These are phyloP conservation scores for Lepidochrysops patricia DNA, from an alignment of 2,888 invertebrate genomes.

Conservation along the genomic window DNA sequence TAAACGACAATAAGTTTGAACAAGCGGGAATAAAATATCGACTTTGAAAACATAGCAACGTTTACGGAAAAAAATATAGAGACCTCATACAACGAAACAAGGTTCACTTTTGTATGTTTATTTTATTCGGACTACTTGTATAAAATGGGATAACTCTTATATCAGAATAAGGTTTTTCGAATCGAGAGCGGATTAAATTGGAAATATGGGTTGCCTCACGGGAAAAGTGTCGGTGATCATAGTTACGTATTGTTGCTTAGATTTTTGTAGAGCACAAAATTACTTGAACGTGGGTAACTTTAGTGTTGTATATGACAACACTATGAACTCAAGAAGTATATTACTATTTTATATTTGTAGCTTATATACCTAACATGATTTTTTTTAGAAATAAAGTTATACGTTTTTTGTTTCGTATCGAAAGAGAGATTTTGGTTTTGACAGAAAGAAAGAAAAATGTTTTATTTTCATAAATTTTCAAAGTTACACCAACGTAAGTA, in stretches of 20 bases:
- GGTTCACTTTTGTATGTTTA: slow-evolving; percentile 6
- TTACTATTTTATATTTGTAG: too few species aligned
- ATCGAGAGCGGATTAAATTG: slow-evolving; percentile 55
- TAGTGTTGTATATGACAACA: too few species aligned
- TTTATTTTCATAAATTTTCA: too few species aligned
- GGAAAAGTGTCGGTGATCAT: slow-evolving; percentile 39
- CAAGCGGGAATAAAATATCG: slow-evolving; percentile 65
- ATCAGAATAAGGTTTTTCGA: slow-evolving; percentile 48
- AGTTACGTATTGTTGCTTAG: slow-evolving; percentile 18
- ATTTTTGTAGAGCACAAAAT: not conserved
- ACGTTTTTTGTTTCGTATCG: too few species aligned
- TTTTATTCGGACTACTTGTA: slow-evolving; percentile 23
- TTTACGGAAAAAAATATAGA: slow-evolving; percentile 21
- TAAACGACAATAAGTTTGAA: slow-evolving; percentile 55
- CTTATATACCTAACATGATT: too few species aligned
- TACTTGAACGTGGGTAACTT: too few species aligned
- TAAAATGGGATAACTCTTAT: slow-evolving; percentile 42
- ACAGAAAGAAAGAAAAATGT: too few species aligned
- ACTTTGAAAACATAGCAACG: slow-evolving; percentile 37
- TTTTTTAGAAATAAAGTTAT: too few species aligned
- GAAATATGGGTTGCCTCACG: slow-evolving; percentile 59
- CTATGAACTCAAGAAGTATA: too few species aligned
- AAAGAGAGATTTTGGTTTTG: too few species aligned
- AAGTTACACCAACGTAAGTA: too few species aligned
- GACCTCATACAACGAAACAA: slow-evolving; percentile 16